Evolutionary conservation across 2,888 invertebrate genomes (phyloP).

Genomic region (Watsonalla binaria): DNA sequence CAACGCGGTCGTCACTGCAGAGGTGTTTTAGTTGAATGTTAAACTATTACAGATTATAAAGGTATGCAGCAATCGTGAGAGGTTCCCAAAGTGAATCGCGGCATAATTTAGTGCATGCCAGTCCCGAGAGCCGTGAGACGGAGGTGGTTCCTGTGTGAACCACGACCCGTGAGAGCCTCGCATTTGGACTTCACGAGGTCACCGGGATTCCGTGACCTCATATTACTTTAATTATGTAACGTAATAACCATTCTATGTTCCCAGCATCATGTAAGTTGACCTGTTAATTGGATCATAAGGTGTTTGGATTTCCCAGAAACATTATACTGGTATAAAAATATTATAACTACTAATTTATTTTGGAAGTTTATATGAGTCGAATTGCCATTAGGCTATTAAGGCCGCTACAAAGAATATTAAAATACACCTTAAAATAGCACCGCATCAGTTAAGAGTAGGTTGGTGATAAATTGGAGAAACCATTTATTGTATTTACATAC

Average conservation of each 20-base stretch:
- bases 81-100: conserved; percentile 37
- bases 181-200: conserved; percentile 26
- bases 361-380: no score
- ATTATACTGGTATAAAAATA: neutral
- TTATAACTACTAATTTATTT: no score
- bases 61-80: conserved; percentile 37
- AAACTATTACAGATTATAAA: conserved; percentile 19
- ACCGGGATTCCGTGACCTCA: conserved; percentile 17
- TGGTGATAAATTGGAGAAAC: no score
- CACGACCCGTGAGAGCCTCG: conserved; percentile 33
- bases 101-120: conserved; percentile 32
- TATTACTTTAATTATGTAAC: conserved; percentile 8
- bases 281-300: neutral
- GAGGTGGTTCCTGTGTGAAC: conserved; percentile 40
- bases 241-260: conserved; percentile 6
- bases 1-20: neutral
- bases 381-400: no score
- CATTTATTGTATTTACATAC: no score
- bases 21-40: conserved; percentile 4
- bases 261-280: conserved; percentile 5
- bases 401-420: no score
- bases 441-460: no score
- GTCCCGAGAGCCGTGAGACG: conserved; percentile 28
- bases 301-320: neutral
- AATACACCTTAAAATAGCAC: no score